Base-by-base conservation (phyloP, 2,888 invertebrate species). In the Drosophila anomelani region DNA sequence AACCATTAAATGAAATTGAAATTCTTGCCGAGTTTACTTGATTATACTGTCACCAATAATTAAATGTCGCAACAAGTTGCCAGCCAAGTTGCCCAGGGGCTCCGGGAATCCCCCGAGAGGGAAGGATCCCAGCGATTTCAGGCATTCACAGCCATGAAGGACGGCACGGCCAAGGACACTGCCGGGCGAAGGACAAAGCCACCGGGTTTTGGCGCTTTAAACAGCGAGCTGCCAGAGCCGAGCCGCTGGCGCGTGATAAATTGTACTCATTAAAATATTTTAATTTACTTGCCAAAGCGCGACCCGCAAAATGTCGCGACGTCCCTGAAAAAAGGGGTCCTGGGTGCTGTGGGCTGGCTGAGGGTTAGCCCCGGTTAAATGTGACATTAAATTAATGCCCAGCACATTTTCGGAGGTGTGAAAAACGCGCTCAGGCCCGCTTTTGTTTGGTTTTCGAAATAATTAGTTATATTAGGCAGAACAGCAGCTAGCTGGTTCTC, bases 201-300 rank as follows among this genome's bases (percentile, higher is more conserved):
- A 47, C n/a, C 20, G 51, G 59, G 59, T 43, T 47, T 43, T 36
- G 47, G 32, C 60, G 69, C 44, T 69, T 77, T 73, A 69, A 77
- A 73, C 59, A 55, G 69, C 61, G n/a, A 26, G 58, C 29, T 53
- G 53, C 57, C 71, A 56, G 56, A 57, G 58, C 23, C 34, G 56
- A 44, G 44, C 56, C 72, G 68, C 78, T 69, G 83, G 73, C 59
- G 72, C 73, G 77, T 89, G 88, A 88, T 88, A 89, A 86, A 86
- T 88, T 89, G 87, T 84, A 78, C 89, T 86, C 86, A 86, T 89
- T 86, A 88, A 86, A 86, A 86, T 86, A 86, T 86, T 86, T 87
- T 86, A 86, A 86, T 86, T 89, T 89, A 89, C 88, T 89, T 76
- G 81, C 83, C 74, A 79, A 76, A 66, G 62, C 56, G 71, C 63